Percentiles rank a stretch among this genome's conserved stretches.
phyloP scores from a whole-genome alignment of 2,888 invertebrate genomes.

The Volucella inflata region DNA sequence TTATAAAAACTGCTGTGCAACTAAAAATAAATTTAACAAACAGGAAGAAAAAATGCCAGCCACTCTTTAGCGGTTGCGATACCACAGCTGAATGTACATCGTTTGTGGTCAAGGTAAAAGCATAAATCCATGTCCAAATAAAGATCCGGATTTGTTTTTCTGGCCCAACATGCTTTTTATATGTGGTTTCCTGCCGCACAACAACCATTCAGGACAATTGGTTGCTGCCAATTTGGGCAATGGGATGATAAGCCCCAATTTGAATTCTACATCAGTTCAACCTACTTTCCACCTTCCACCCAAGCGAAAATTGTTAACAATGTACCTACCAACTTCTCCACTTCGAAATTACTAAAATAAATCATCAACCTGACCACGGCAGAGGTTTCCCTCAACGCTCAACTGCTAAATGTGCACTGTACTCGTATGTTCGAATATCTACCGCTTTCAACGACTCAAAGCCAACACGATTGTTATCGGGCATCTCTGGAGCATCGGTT shows the following conservation, averaged over 20 bases:
- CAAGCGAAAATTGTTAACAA: slow-evolving; percentile 25
- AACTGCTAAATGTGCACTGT: slow-evolving; percentile 31
- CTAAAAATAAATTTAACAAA: slow-evolving; percentile 49
- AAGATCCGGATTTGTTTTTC: slow-evolving; percentile 54
- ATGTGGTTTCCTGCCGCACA: slow-evolving; percentile 45
- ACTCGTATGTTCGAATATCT: slow-evolving; percentile 37
- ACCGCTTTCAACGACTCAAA: slow-evolving; percentile 63
- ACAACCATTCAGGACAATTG: slow-evolving; percentile 61
- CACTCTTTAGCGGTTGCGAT: slow-evolving; percentile 65
- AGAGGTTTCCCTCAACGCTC: slow-evolving; percentile 28
- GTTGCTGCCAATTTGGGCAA: slow-evolving; percentile 18
- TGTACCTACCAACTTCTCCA: slow-evolving; percentile 23
- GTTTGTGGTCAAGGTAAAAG: slow-evolving; percentile 61
- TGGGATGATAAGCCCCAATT: slow-evolving; percentile 37
- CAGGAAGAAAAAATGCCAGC: slow-evolving; percentile 52
- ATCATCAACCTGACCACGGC: slow-evolving; percentile 60
- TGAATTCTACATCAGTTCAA: slow-evolving; percentile 20
- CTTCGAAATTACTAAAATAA: slow-evolving; percentile 64
- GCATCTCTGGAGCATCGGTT: slow-evolving; percentile 54
- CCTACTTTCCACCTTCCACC: slow-evolving; percentile 42
- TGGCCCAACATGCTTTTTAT: slow-evolving; percentile 37
- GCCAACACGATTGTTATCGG: slow-evolving; percentile 69
- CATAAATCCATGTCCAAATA: slow-evolving; percentile 59
- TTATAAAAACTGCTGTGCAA: slow-evolving; percentile 24
- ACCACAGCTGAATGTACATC: slow-evolving; percentile 60